Percentiles rank a stretch among this genome's conserved stretches.
phyloP scores from a whole-genome alignment of 2,797 vertebrate species.

The Enteromius thamalakanensis region DNA sequence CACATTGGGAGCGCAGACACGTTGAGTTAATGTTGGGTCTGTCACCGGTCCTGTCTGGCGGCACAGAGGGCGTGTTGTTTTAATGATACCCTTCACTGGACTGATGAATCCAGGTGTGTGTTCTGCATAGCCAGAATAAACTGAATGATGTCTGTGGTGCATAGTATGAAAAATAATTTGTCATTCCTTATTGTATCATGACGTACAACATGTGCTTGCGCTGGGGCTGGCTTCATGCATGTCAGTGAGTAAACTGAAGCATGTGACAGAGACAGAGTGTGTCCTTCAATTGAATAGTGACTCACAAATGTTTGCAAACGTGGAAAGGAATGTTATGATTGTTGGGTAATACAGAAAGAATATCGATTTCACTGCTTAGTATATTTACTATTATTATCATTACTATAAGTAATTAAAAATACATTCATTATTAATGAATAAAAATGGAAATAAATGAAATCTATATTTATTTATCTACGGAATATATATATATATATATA shows the following conservation, averaged over 20 bases:
- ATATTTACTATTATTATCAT: not conserved
- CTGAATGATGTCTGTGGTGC: conserved; percentile 8
- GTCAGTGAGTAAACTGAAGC: conserved; percentile 33
- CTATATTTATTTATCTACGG: not conserved
- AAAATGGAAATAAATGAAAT: not conserved
- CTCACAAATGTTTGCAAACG: conserved; percentile 43
- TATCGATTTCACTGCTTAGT: not conserved
- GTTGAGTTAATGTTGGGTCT: conserved; percentile 33
- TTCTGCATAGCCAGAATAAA: conserved; percentile 29
- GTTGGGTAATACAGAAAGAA: conserved; percentile 19
- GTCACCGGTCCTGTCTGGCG: conserved; percentile 23
- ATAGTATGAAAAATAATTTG: conserved; percentile 6
- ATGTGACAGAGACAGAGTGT: conserved; percentile 31
- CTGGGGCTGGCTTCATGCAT: conserved; percentile 39
- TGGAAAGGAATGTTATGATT: conserved; percentile 38
- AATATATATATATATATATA: too few relatives aligned
- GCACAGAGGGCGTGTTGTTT: conserved; percentile 1
- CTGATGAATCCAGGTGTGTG: conserved; percentile 14
- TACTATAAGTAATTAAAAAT: not conserved
- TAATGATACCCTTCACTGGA: conserved; percentile 31
- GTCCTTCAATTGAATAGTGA: conserved; percentile 39
- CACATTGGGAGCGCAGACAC: not conserved
- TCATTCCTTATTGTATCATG: conserved; percentile 22
- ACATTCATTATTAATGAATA: not conserved
- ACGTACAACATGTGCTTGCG: conserved; percentile 10